phyloP scores from a whole-genome alignment of 2,113 vertebrate species.

The Nothoprocta pentlandii region DNA sequence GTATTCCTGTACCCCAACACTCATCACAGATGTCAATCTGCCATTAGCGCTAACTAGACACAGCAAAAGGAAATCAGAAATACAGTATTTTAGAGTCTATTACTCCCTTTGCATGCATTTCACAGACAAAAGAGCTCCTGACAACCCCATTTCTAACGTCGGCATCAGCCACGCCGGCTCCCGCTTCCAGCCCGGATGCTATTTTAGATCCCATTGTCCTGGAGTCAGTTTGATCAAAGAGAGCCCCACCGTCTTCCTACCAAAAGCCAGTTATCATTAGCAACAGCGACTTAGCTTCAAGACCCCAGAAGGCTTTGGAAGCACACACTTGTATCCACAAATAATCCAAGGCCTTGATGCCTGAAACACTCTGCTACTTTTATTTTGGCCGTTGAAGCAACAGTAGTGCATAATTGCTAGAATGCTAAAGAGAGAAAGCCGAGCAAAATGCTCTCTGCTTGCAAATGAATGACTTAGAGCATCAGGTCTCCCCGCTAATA shows the following conservation, averaged over 20 bases:
- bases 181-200: not conserved
- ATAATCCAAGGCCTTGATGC: not conserved
- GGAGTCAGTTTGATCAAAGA: accelerated
- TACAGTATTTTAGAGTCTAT: not conserved
- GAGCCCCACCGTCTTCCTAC: not conserved
- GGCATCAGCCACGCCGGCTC: not conserved
- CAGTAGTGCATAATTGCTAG: not conserved
- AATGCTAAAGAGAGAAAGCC: not conserved
- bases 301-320: not conserved
- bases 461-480: not conserved
- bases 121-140: not conserved
- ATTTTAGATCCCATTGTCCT: accelerated
- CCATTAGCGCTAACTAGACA: no score
- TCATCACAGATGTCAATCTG: no score
- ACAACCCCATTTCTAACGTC: not conserved
- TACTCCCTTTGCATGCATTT: not conserved
- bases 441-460: not conserved
- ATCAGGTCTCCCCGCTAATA: not conserved
- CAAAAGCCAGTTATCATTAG: not conserved
- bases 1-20: no score
- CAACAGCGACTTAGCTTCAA: not conserved
- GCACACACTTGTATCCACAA: not conserved
- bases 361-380: not conserved
- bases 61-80: no score
- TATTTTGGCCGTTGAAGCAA: not conserved